phyloP scores from a whole-genome alignment of 1,140 invertebrate genomes.

The Babylonia areolata region DNA sequence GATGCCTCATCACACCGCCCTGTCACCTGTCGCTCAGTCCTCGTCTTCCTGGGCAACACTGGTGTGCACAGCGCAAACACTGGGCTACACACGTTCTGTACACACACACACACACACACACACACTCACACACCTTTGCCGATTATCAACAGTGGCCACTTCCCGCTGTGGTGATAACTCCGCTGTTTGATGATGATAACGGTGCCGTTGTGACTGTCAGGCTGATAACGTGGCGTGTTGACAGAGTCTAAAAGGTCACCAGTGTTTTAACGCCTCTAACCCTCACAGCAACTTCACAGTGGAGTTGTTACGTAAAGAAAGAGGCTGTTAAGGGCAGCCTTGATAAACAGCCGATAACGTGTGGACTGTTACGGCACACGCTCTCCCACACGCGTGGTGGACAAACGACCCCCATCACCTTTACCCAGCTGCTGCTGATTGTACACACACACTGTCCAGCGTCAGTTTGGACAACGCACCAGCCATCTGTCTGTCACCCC shows the following conservation, averaged over 20 bases:
- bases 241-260: neutral
- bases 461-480: too few species aligned
- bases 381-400: too few species aligned
- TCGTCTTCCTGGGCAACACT: neutral
- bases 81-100: neutral
- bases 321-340: too few species aligned
- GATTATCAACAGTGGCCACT: neutral
- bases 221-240: neutral
- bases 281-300: neutral
- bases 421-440: too few species aligned
- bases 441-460: too few species aligned
- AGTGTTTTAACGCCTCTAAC: too few species aligned
- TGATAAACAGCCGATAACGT: too few species aligned
- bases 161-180: neutral
- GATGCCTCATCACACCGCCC: neutral
- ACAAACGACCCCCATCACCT: too few species aligned
- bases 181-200: neutral
- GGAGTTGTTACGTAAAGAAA: neutral
- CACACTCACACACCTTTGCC: neutral
- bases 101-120: neutral
- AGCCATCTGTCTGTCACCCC: too few species aligned
- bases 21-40: neutral
- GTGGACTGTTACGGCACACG: too few species aligned
- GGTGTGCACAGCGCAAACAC: neutral
- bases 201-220: too few species aligned